Conservation (phyloP, 2,888 invertebrate genomes). For the Mimas tiliae region DNA sequence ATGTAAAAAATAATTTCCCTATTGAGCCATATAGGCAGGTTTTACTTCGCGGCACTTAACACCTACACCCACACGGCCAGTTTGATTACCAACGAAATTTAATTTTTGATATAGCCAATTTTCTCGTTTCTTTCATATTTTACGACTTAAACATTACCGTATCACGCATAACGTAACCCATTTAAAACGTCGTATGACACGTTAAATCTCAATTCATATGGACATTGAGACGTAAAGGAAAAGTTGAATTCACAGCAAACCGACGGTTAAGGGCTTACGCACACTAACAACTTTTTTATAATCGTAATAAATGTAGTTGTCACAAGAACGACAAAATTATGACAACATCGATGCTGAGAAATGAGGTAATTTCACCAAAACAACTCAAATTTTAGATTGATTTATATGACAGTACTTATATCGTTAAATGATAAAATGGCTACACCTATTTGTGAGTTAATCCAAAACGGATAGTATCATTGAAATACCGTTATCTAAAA, state of each 20-base stretch:
- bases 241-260: slow-evolving; percentile 43
- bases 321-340: background rate
- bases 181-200: slow-evolving; percentile 28
- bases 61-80: slow-evolving; percentile 6
- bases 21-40: background rate
- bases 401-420: background rate
- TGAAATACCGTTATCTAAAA: background rate
- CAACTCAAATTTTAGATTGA: background rate
- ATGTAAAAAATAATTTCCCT: background rate
- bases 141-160: slow-evolving; percentile 34
- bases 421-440: background rate
- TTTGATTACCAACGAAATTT: slow-evolving; percentile 12
- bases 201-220: slow-evolving; percentile 47
- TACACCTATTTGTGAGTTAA: background rate
- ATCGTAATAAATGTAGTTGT: background rate
- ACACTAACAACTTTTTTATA: slow-evolving; percentile 1
- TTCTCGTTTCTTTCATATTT: slow-evolving; percentile 36
- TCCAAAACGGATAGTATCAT: background rate
- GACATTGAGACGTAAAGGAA: slow-evolving; percentile 60
- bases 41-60: background rate
- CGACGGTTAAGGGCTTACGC: slow-evolving; percentile 23
- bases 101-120: slow-evolving; percentile 28
- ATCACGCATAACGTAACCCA: slow-evolving; percentile 34
- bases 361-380: background rate
- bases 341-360: background rate